phyloP scores from a whole-genome alignment of 2,888 invertebrate genomes.

The Phasia obesa region DNA sequence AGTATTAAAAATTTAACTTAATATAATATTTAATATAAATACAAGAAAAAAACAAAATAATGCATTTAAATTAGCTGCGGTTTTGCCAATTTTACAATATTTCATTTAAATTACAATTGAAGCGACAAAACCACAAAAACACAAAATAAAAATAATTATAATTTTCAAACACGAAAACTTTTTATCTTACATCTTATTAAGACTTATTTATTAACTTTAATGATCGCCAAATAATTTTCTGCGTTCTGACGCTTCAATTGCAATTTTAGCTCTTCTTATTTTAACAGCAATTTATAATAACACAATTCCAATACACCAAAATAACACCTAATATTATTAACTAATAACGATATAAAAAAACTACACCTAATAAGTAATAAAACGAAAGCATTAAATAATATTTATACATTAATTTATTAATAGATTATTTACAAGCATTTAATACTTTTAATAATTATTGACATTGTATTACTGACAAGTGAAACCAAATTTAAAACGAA shows the following conservation, averaged over 20 bases:
- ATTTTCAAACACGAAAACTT: too few relatives aligned
- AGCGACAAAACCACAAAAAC: neutral
- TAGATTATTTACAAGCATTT: constrained; percentile 42
- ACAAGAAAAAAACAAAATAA: constrained; percentile 10
- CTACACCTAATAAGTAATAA: constrained; percentile 30
- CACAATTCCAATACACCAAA: constrained; percentile 19
- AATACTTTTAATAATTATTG: constrained; percentile 33
- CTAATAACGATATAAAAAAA: constrained; percentile 5
- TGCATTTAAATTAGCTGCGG: constrained; percentile 51
- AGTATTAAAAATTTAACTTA: neutral
- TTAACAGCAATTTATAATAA: neutral
- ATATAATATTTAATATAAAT: constrained; percentile 8
- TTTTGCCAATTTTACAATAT: constrained; percentile 38
- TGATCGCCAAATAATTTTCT: too few relatives aligned
- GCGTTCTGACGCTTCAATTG: too few relatives aligned
- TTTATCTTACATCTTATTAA: too few relatives aligned
- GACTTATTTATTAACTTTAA: too few relatives aligned
- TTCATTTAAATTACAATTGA: constrained; percentile 8
- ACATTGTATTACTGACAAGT: constrained; percentile 1
- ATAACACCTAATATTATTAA: neutral
- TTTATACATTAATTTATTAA: constrained; percentile 33
- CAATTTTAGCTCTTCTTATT: too few relatives aligned
- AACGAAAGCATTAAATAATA: constrained; percentile 36
- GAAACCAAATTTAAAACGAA: constrained; percentile 21
- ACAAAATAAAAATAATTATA: neutral